Evolutionary conservation across 2,888 invertebrate genomes (phyloP), one percentile per base, ranked within the genome.

Genomic region (Aporophyla lueneburgensis): DNA sequence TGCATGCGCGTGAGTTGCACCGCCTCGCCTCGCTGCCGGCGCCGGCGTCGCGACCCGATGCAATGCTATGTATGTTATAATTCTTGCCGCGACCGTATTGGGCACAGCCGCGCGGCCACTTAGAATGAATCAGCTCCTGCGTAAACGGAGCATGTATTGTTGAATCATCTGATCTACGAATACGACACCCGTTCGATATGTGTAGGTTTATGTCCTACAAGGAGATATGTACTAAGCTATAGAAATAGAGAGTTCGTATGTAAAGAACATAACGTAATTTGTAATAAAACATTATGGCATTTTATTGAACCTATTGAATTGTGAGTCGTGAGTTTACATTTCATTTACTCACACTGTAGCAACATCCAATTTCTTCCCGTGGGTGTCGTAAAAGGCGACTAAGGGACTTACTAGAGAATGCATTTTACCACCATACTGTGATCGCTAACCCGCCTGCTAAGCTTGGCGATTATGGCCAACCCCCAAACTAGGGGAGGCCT

Each of bases 161-260:
- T 87, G 87, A 87, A 86, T 87, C 89, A 87, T 84, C 81, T 74
- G 84, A 87, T 84, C 81, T 74, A 86, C 73, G 72, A 88, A 88
- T 86, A 78, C 73, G 84, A 88, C 84, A 87, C 86, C 67, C 59
- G 68, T 49, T 72, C 67, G 40, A 67, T 78, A 78, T 73, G 69
- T 76, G 68, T 73, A 71, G 65, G 68, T 67, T 16, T 70, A 68
- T 72, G 65, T 74, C 54, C 54, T 80, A 85, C 80, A 61, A 49
- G 51, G 10, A 69, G 72, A 67, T 76, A 46, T 10, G 43, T 46
- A 76, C 71, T 40, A 62, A 69, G 76, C 80, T 74, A 86, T 80
- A 56, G 46, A 80, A 7, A 63, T 59, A 51, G 12, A 54, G 19
- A 71, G 19, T 46, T 46, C 10, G 10, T 46, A 46, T 46, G 10